Evolutionary conservation across 2,113 vertebrate species (phyloP), one percentile per base, ranked within the genome.

Genomic region (Pseudorasbora parva): DNA sequence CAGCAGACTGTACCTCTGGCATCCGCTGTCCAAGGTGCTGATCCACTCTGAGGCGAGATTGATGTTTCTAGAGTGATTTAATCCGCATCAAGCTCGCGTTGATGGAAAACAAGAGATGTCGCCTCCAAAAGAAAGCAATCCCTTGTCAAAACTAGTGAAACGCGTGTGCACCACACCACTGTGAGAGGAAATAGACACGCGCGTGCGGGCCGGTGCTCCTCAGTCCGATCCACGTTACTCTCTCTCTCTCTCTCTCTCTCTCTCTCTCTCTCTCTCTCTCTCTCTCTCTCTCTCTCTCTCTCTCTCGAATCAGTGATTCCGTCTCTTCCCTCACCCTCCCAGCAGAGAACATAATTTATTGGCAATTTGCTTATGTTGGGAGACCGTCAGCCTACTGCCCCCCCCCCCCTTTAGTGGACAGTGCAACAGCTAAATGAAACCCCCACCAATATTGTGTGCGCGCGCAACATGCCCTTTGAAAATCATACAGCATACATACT

Each of bases 361-460:
- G 86, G 68, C 87, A 88, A 90, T 88, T 88, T 90, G 87, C 87
- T 88, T 88, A 88, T 88, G 87, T 88, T 66, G 86, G 77, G 49
- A 84, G 82, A 82, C 81, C 85, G 74, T 76, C 83, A 88, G 84
- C 74, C 87, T 33, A 60, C 73, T 68, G 72, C 84, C 80, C 79
- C 45, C 57, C 84, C 80, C 79, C 45, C 57, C 78, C 80, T 85
- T 81, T 74, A 66, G 64, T 81, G 71, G 80, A 75, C 81, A 85
- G 51, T 81, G 71, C 75, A 87, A 84, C 66, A 74, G 54, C 68
- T 66, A 72, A 77, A 74, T 62, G 27, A 87, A 87, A 82, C 25
- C 27, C 75, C 41, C 7, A 47, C 45, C 59, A 56, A 66, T 66
- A 41, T 66, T 37, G 10, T 21, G 51, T 21, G 57, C 45, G 54